Base-by-base conservation (phyloP, 2,888 invertebrate genomes). In the Prosopocoilus inquinatus region DNA sequence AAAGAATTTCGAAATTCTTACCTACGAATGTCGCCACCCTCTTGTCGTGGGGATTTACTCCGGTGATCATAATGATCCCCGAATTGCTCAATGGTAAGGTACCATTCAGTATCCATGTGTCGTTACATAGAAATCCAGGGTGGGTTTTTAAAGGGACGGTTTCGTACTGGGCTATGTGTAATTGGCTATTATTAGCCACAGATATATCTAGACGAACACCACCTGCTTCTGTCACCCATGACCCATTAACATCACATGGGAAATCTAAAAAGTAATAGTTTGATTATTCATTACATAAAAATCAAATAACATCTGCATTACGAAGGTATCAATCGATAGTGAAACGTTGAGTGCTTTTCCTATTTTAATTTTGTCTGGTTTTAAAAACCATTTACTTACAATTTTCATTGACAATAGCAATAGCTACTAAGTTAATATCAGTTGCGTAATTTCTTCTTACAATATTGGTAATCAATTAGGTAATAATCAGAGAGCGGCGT, bases 11-110 rank as follows among this genome's bases (percentile, higher is more conserved):
- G 38, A 34, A 16, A 45, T 47, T 28, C 55, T 61, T 65, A 73
- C 74, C 74, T 56, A 73, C 64, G 60, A 73, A 75, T 7, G 67
- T 63, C 0, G 70, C 71, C 2, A 71, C 56, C 36, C 67, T 63
- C 53, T 69, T 69, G 16, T 61, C 63, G 33, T 65, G 65, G 8
- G 53, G 49, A 15, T 70, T 63, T 2, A 65, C 57, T 1, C 68
- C 72, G 9, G 62, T 67, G 1, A 75, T 50, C 11, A 72, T 63
- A 9, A 75, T 55, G 35, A 72, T 58, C 8, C 70, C 67, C 0
- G 66, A 64, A 48, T 67, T 67, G 16, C 53, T 49, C 51, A 74
- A 72, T 0, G 76, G 75, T 20, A 67, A 55, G 12, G 52, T 34
- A 4, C 64, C 67, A 3, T 67, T 65, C 2, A 67, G 54, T 9